phyloP scores from a whole-genome alignment of 1,140 invertebrate species.

The Platyura marginata region DNA sequence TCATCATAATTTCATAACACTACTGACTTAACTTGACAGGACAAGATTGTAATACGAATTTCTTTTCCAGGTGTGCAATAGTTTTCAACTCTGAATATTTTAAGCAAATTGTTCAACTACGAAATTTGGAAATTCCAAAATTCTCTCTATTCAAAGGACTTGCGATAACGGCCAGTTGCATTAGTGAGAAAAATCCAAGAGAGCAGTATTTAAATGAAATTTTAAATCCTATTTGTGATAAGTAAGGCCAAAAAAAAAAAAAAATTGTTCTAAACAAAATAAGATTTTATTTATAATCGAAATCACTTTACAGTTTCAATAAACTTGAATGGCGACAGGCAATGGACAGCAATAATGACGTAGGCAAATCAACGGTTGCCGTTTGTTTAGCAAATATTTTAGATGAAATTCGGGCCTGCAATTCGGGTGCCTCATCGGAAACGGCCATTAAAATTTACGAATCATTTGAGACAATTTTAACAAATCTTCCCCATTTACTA shows the following conservation, averaged over 20 bases:
- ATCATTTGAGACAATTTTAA: background rate
- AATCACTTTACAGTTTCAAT: background rate
- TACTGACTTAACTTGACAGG: no score
- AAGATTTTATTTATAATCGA: no score
- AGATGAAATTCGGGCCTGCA: background rate
- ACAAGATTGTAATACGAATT: no score
- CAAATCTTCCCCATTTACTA: background rate
- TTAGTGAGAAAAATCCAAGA: slow-evolving; percentile 38
- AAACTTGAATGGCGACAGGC: background rate
- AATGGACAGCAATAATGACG: background rate
- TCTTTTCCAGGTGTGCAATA: background rate
- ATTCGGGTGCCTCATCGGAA: background rate
- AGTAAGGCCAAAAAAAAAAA: no score
- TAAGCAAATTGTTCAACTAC: slow-evolving; percentile 1
- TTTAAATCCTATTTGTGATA: slow-evolving; percentile 50
- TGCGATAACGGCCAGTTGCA: slow-evolving; percentile 24
- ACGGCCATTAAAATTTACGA: background rate
- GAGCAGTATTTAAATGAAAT: background rate
- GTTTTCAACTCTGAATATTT: slow-evolving; percentile 2
- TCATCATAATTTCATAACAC: no score
- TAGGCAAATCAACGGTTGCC: background rate
- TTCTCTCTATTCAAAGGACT: background rate
- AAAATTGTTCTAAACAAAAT: no score
- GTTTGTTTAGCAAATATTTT: background rate
- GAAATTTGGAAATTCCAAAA: slow-evolving; percentile 24